These are phyloP conservation scores for Phaonia tiefii DNA, from an alignment of 2,888 invertebrate species.

Conservation along the genomic window DNA sequence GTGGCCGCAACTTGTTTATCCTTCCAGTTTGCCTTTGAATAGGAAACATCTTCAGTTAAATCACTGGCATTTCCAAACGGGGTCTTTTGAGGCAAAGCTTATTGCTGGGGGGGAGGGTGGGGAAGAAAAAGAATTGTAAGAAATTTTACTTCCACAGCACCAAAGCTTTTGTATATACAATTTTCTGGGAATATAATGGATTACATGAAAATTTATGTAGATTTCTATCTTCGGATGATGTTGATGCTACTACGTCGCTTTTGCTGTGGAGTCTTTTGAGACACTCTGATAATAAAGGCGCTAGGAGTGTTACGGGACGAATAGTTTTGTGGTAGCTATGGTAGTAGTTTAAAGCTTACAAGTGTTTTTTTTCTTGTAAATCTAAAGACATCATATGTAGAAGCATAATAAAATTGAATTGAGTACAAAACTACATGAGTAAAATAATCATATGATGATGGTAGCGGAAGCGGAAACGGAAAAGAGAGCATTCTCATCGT, in stretches of 20 bases:
- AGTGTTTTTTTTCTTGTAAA: constrained; percentile 4
- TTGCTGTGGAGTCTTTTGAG: neutral
- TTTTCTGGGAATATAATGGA: constrained; percentile 41
- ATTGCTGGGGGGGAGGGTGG: too few relatives aligned
- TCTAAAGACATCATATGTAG: constrained; percentile 1
- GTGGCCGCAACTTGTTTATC: neutral
- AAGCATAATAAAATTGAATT: constrained; percentile 12
- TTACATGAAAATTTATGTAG: constrained; percentile 52
- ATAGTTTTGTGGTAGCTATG: neutral
- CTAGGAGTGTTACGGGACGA: neutral
- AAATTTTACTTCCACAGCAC: too few relatives aligned
- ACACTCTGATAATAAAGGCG: neutral
- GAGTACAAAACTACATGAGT: neutral
- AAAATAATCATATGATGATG: too few relatives aligned
- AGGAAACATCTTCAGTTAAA: neutral
- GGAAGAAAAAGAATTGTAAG: neutral
- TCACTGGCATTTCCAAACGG: neutral
- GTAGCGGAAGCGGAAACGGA: neutral
- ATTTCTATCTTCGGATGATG: constrained; percentile 23
- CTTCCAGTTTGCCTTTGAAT: neutral
- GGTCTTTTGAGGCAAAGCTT: neutral
- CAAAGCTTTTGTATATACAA: neutral
- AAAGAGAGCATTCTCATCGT: neutral
- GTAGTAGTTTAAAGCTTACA: constrained; percentile 32
- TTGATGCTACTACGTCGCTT: neutral